Conservation (phyloP, 2,113 vertebrate species). For the Euleptes europaea region DNA sequence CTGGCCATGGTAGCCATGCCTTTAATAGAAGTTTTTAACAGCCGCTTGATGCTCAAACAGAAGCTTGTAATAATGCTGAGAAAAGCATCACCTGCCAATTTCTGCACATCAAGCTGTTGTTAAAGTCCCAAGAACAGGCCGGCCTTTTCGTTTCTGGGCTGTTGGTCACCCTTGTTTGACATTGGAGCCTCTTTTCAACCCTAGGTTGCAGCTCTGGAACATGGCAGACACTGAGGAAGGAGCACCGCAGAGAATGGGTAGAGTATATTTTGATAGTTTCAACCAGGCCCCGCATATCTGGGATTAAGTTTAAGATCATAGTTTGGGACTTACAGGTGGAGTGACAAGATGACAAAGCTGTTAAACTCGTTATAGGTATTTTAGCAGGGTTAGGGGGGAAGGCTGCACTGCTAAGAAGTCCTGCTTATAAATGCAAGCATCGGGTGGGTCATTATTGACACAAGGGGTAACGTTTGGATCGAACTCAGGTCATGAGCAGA, state of each 20-base stretch:
- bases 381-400: too few relatives aligned
- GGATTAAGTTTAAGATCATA: too few relatives aligned
- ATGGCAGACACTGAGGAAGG: background rate
- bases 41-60: background rate
- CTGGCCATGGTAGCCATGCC: background rate
- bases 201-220: background rate
- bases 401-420: too few relatives aligned
- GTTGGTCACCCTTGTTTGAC: background rate
- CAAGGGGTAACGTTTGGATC: too few relatives aligned
- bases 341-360: background rate
- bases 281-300: background rate
- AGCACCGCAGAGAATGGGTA: too few relatives aligned
- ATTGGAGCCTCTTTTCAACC: too few relatives aligned
- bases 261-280: background rate
- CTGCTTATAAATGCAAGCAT: background rate
- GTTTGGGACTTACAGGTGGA: too few relatives aligned
- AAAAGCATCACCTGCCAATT: background rate
- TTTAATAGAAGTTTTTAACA: background rate
- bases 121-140: background rate
- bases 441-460: too few relatives aligned
- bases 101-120: background rate
- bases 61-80: background rate
- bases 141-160: background rate
- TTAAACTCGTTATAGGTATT: background rate
- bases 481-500: too few relatives aligned